A percentile compares a stretch with the other conserved stretches of the same genome.
Conservation (phyloP, 37 sponge, comb jelly and placozoan species). For the Eunapius fragilis region DNA sequence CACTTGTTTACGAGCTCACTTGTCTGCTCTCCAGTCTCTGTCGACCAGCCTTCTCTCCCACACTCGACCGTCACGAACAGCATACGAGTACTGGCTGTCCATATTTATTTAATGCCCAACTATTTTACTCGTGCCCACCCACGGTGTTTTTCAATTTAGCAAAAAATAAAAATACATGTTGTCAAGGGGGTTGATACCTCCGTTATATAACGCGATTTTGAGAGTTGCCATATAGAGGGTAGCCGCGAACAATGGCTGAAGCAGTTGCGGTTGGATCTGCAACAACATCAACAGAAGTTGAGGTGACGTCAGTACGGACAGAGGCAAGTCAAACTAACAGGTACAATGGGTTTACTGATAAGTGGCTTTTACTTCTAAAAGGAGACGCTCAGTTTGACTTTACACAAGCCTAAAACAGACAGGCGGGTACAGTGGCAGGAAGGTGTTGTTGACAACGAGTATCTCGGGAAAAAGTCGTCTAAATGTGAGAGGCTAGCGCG, state of each 20-base stretch:
- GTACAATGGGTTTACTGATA: background rate
- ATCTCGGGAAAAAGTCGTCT: conserved; percentile 95
- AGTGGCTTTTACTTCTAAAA: background rate
- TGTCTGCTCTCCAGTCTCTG: conserved; percentile 63
- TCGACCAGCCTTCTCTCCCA: conserved; percentile 52
- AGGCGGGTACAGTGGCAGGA: conserved; percentile 90
- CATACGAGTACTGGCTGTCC: conserved; percentile 55
- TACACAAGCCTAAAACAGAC: conserved; percentile 81
- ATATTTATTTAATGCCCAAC: background rate
- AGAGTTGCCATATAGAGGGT: background rate
- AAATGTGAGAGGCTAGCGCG: conserved; percentile 72
- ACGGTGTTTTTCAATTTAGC: background rate
- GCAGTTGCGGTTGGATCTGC: background rate
- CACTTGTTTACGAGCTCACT: conserved; percentile 11
- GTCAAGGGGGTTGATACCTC: background rate
- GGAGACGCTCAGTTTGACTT: conserved; percentile 45
- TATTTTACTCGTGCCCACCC: background rate
- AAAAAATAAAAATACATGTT: background rate
- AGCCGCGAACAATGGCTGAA: background rate
- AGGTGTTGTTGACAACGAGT: conserved; percentile 92
- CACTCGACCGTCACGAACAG: conserved; percentile 42
- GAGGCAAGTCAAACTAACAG: background rate
- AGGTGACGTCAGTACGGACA: background rate
- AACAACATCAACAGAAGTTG: background rate
- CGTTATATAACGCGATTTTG: background rate